Conservation (phyloP, 2,888 invertebrate species). For the Epinotia brunnichana region DNA sequence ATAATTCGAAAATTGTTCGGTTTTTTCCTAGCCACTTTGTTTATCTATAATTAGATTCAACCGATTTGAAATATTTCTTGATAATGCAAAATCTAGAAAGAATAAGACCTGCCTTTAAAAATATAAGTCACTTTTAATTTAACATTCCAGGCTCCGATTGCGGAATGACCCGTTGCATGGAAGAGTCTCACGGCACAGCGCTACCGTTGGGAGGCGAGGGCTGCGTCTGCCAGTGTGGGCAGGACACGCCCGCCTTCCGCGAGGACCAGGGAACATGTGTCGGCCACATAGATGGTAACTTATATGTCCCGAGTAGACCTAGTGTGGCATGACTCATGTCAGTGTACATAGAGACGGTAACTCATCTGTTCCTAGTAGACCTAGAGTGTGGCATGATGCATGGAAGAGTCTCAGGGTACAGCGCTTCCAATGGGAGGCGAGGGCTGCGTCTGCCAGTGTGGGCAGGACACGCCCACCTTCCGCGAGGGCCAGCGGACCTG, state of each 20-base stretch:
- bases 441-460: constrained; percentile 88
- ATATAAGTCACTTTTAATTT: background rate
- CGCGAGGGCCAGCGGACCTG: constrained; percentile 89
- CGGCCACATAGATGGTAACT: constrained; percentile 87
- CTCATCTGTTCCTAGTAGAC: background rate
- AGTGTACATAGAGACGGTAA: constrained; percentile 89
- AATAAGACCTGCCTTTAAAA: background rate
- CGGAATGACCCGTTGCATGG: constrained; percentile 86
- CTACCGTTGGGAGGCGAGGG: constrained; percentile 68
- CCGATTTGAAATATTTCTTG: too few species aligned
- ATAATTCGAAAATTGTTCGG: too few species aligned
- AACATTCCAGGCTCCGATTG: constrained; percentile 79
- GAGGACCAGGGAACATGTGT: constrained; percentile 89
- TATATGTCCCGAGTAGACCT: background rate
- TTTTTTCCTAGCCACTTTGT: too few species aligned
- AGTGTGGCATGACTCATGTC: constrained; percentile 50
- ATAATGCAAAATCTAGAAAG: too few species aligned
- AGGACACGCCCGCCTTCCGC: constrained; percentile 87
- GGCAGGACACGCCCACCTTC: constrained; percentile 86
- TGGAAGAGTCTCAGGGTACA: constrained; percentile 87
- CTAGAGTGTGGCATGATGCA: constrained; percentile 59
- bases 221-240: constrained; percentile 88
- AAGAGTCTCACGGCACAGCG: constrained; percentile 87
- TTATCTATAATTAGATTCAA: too few species aligned
- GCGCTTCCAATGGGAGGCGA: constrained; percentile 73